phyloP scores from a whole-genome alignment of 2,888 invertebrate species.

The Microplitis deprimator region DNA sequence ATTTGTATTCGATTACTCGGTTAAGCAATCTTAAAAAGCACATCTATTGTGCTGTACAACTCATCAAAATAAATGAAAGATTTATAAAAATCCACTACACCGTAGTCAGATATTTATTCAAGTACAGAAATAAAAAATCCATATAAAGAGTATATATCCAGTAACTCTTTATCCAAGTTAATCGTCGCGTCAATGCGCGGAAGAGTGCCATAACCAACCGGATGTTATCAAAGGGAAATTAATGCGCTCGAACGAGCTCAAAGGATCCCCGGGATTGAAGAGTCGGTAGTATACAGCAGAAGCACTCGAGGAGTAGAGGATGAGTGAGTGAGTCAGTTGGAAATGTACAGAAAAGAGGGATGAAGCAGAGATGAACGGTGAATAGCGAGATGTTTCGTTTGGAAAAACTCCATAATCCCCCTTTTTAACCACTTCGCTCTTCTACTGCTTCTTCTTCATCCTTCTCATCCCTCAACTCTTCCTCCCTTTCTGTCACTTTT shows the following conservation, averaged over 20 bases:
- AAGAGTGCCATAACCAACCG: slow-evolving; percentile 20
- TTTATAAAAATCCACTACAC: background rate
- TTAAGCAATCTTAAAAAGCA: background rate
- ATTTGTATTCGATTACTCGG: background rate
- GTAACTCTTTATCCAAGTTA: slow-evolving; percentile 20
- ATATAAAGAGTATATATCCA: background rate
- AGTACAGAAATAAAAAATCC: background rate
- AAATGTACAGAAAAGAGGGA: background rate
- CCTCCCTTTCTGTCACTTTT: background rate
- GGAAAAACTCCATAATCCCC: slow-evolving; percentile 13
- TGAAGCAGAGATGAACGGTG: slow-evolving; percentile 6
- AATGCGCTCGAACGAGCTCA: slow-evolving; percentile 28
- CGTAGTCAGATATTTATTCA: background rate
- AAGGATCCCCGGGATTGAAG: slow-evolving; percentile 28
- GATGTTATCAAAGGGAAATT: slow-evolving; percentile 29
- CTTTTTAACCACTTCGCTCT: background rate
- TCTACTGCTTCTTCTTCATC: background rate
- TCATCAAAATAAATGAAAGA: background rate
- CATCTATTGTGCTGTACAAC: background rate
- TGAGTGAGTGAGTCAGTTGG: slow-evolving; percentile 14
- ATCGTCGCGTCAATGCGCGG: slow-evolving; percentile 24
- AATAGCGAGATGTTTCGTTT: slow-evolving; percentile 13
- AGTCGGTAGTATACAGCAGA: background rate
- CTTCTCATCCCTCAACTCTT: background rate
- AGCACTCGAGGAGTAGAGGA: background rate